Evolutionary conservation across 2,888 invertebrate genomes (phyloP).

Genomic region (Cephus pulcher): DNA sequence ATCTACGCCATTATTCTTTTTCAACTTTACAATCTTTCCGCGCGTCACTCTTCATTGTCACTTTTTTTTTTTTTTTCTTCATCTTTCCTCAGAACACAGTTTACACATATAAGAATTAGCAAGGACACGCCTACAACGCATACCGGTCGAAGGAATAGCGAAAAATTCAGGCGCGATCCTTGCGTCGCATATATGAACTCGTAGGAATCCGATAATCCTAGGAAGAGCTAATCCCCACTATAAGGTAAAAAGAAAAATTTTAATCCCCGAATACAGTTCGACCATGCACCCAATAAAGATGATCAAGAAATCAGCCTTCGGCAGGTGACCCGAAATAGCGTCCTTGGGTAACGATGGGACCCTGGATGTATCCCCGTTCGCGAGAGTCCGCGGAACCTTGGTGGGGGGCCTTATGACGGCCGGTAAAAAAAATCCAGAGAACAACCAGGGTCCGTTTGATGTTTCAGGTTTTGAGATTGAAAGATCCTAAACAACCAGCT

Average conservation of each 20-base stretch:
- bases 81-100: not conserved
- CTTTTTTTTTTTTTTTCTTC: not conserved
- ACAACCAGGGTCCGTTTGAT: not conserved
- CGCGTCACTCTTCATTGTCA: not conserved
- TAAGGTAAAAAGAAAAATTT: not conserved
- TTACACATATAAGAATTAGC: not conserved
- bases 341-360: not conserved
- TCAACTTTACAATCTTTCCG: not conserved
- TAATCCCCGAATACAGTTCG: not conserved
- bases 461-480: not conserved
- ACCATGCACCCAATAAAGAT: not conserved
- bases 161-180: too few relatives aligned
- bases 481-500: constrained; percentile 1
- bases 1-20: not conserved
- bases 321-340: not conserved
- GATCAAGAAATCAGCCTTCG: not conserved
- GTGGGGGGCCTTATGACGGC: not conserved
- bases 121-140: not conserved
- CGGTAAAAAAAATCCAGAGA: not conserved
- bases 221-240: not conserved
- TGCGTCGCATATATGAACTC: not conserved
- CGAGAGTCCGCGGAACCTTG: not conserved
- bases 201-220: not conserved
- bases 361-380: not conserved
- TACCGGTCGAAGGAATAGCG: too few relatives aligned